Evolutionary conservation across 1,140 invertebrate genomes (phyloP).

Genomic region (Pectinophora gossypiella): DNA sequence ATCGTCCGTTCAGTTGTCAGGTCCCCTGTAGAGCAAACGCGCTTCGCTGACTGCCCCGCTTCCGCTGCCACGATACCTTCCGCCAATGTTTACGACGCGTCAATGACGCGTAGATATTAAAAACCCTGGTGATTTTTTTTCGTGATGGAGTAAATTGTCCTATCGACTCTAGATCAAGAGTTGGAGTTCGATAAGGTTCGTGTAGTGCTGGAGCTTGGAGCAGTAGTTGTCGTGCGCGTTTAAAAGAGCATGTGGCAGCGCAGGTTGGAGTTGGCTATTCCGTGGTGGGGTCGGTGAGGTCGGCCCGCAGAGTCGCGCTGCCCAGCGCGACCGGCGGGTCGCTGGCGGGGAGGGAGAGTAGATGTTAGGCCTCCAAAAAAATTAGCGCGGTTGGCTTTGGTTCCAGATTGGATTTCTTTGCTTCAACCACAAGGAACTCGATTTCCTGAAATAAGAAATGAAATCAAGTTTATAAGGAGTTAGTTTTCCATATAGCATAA

Average conservation of each 20-base stretch:
- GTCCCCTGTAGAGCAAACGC: conserved; percentile 40
- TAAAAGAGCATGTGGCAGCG: conserved; percentile 76
- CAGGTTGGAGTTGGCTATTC: conserved; percentile 75
- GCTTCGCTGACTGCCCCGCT: conserved; percentile 3
- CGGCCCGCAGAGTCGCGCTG: conserved; percentile 76
- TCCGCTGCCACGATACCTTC: background rate
- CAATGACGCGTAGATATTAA: no score
- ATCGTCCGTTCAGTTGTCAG: conserved; percentile 9
- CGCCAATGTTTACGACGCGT: background rate
- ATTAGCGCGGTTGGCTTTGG: conserved; percentile 91
- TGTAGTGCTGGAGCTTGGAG: background rate
- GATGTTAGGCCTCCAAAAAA: conserved; percentile 92
- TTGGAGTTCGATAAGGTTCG: no score
- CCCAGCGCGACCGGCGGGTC: conserved; percentile 80
- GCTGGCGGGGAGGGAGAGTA: conserved; percentile 86
- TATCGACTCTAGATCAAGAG: background rate
- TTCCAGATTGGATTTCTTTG: conserved; percentile 92
- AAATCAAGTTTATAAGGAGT: background rate
- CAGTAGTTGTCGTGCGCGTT: conserved; percentile 20
- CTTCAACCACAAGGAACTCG: conserved; percentile 92
- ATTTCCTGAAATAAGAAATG: conserved; percentile 79
- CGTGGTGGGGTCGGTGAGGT: conserved; percentile 77
- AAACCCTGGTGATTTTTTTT: no score
- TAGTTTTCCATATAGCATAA: no score
- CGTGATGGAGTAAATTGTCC: background rate